Percentiles rank a stretch among this genome's conserved stretches.
Evolutionary conservation across 2,797 vertebrate species (phyloP).

Genomic region (Euphonia xanthogaster): DNA sequence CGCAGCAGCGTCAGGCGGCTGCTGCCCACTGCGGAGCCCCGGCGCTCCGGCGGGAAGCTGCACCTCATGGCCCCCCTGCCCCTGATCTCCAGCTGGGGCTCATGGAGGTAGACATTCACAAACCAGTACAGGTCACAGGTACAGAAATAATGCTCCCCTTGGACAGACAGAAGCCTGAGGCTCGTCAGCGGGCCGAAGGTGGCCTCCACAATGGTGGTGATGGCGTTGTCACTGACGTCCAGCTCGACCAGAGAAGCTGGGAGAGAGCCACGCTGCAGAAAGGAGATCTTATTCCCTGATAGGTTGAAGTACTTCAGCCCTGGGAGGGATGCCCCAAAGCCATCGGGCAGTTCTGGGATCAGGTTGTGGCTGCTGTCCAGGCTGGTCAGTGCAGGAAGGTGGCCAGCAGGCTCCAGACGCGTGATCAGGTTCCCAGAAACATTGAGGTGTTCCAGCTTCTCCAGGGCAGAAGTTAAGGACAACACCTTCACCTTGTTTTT

Average conservation of each 20-base stretch:
- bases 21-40: background rate
- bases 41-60: slow-evolving; percentile 1
- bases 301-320: slow-evolving; percentile 39
- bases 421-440: slow-evolving; percentile 43
- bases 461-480: background rate
- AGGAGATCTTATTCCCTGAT: slow-evolving; percentile 60
- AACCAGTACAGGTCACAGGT: slow-evolving; percentile 66
- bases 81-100: background rate
- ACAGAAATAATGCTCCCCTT: slow-evolving; percentile 54
- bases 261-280: slow-evolving; percentile 26
- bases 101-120: background rate
- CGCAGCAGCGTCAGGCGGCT: background rate
- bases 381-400: background rate
- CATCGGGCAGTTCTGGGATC: slow-evolving; percentile 1
- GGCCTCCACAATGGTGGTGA: slow-evolving; percentile 31
- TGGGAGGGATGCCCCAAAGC: background rate
- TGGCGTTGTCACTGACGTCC: slow-evolving; percentile 43
- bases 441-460: slow-evolving; percentile 11
- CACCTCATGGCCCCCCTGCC: background rate
- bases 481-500: slow-evolving; percentile 24
- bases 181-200: background rate
- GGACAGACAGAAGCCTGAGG: background rate
- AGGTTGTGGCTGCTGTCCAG: slow-evolving; percentile 54
- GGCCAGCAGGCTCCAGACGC: background rate
- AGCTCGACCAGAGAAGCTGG: slow-evolving; percentile 35